A percentile compares a stretch with the other conserved stretches of the same genome.
Conservation (phyloP, 2,888 invertebrate genomes). For the Amblyjoppa fuscipennis region DNA sequence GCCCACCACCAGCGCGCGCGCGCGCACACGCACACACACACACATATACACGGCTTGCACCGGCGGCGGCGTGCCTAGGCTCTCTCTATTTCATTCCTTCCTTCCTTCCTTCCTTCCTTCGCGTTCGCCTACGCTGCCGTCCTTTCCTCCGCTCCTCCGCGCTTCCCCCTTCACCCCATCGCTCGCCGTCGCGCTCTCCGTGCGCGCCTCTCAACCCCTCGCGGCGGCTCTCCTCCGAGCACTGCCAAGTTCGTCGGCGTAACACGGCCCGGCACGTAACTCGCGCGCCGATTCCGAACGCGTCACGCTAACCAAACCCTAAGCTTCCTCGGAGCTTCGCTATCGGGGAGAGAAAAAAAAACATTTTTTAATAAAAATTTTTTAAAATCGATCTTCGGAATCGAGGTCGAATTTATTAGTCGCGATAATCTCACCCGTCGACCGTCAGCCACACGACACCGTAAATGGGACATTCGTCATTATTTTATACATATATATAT, state of each 20-base stretch:
- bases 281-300: conserved; percentile 36
- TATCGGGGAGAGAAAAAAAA: not conserved
- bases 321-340: not conserved
- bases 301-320: not conserved
- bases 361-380: not conserved
- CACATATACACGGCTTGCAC: not conserved
- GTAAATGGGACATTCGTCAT: not conserved
- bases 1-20: conserved; percentile 42
- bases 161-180: not conserved
- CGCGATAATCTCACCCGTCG: not conserved
- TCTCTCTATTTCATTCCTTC: conserved; percentile 58
- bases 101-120: conserved; percentile 33
- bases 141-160: conserved; percentile 10
- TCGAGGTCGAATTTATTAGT: not conserved
- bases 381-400: not conserved
- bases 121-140: conserved; percentile 17
- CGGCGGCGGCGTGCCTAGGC: conserved; percentile 11
- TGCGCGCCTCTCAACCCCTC: not conserved
- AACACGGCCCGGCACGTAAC: conserved; percentile 30
- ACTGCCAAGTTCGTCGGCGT: conserved; percentile 54
- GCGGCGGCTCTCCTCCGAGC: conserved; percentile 12
- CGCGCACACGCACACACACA: no score
- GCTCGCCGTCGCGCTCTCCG: not conserved
- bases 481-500: not conserved
- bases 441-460: not conserved